Evolutionary conservation across 2,888 invertebrate genomes (phyloP), one percentile per base, ranked within the genome.

Genomic region (Aporophyla nigra): DNA sequence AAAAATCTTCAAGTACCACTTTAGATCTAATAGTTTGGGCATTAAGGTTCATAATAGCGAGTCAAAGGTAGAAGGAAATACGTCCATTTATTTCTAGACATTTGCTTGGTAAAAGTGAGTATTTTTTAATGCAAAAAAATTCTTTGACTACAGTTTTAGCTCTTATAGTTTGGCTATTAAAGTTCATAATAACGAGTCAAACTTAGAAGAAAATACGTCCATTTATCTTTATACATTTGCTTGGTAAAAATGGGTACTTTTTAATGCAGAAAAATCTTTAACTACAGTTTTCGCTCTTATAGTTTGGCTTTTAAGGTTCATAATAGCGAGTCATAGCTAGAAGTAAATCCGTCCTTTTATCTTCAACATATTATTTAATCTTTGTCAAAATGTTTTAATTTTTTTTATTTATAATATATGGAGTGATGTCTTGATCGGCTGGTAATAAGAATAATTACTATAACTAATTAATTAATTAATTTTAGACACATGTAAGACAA

Each of bases 361-460:
- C 10, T 33, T 33, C 9, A 9, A 5, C 9, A n/a, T 9, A 51
- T 16, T 9, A 51, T 16, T 5, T 24, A 19, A 19, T 46, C 24
- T 46, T 24, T 5, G 5, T 6, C 46, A 24, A 24, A 65, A 19
- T 6, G 19, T n/a, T n/a, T n/a, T n/a, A n/a, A 19, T 1, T 1
- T 5, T 54, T n/a, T n/a, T 3, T n/a, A 54, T 27, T 5, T 63
- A 24, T 16, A 63, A 40, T 40, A 24, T 56, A 68, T 59, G 40
- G 24, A 68, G 21, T 69, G 2, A 43, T 21, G 0, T n/a, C 75
- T 75, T 74, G 74, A 21, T 74, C 74, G 73, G 73, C 14, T 46
- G 7, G 2, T 58, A 16, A 43, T 27, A 19, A 46, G 21, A 19
- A 61, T 43, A n/a, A 10, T 74, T 1, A 59, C n/a, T 75, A 51